Evolutionary conservation across 2,888 invertebrate genomes (phyloP).

Genomic region (Pollenia labialis): DNA sequence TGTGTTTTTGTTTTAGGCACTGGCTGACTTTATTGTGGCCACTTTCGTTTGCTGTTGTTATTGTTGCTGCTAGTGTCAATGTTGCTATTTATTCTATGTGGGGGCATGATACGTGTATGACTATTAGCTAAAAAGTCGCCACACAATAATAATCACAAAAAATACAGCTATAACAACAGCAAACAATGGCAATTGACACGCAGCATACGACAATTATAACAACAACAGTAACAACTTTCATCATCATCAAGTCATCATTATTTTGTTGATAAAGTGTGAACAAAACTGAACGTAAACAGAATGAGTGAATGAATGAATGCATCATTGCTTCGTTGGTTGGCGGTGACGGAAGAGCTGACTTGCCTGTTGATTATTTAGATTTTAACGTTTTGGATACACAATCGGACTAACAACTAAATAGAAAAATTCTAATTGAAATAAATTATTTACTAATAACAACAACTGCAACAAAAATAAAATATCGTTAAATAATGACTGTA

Average conservation of each 20-base stretch:
- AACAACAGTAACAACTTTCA: conserved; percentile 25
- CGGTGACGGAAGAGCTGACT: conserved; percentile 19
- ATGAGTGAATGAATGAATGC: conserved; percentile 48
- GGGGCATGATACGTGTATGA: conserved; percentile 28
- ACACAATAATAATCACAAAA: conserved; percentile 42
- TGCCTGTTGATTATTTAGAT: conserved; percentile 39
- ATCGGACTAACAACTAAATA: not conserved
- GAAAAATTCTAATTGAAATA: conserved; percentile 60
- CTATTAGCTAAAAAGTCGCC: conserved; percentile 59
- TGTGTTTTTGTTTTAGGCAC: conserved; percentile 22
- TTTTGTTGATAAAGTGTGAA: conserved; percentile 56
- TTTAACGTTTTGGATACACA: conserved; percentile 14
- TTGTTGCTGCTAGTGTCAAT: conserved; percentile 10
- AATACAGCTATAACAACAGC: conserved; percentile 11
- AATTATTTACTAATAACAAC: conserved; percentile 67
- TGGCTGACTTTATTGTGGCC: not conserved
- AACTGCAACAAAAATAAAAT: conserved; percentile 7
- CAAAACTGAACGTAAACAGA: conserved; percentile 36
- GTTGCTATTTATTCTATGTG: conserved; percentile 30
- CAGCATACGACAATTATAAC: conserved; percentile 46
- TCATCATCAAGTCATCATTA: conserved; percentile 46
- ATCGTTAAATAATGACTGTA: conserved; percentile 14
- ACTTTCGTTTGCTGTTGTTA: not conserved
- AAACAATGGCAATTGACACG: conserved; percentile 60
- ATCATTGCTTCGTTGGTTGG: conserved; percentile 32